Evolutionary conservation across 2,888 invertebrate genomes (phyloP).

Genomic region (Drosophila melanosoma): DNA sequence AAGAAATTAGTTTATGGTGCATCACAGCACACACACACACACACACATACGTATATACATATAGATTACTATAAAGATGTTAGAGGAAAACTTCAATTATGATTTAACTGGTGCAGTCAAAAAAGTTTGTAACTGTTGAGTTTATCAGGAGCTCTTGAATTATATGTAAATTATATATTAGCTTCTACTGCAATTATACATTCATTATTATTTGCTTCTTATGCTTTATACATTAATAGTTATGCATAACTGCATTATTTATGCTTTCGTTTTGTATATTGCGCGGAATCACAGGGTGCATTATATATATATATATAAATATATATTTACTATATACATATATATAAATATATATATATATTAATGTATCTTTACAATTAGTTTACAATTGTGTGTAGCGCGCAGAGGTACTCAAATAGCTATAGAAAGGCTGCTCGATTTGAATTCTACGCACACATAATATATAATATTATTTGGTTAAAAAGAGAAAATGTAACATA

Average conservation of each 20-base stretch:
- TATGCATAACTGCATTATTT: conserved; percentile 1
- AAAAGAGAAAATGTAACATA: background rate
- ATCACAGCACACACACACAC: conserved; percentile 26
- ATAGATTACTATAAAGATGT: background rate
- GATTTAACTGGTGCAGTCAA: conserved; percentile 70
- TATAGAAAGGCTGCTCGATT: conserved; percentile 13
- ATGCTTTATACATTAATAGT: background rate
- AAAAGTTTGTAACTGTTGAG: conserved; percentile 23
- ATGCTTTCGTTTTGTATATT: conserved; percentile 11
- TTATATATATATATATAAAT: background rate
- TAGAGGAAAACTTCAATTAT: background rate
- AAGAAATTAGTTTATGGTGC: conserved; percentile 36
- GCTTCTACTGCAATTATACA: conserved; percentile 17
- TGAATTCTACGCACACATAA: background rate
- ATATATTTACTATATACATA: background rate
- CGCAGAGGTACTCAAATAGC: conserved; percentile 39
- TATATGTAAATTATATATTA: conserved; percentile 11
- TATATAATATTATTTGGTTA: background rate
- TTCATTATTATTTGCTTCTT: conserved; percentile 4
- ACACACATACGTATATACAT: conserved; percentile 12
- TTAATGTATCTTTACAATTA: conserved; percentile 24
- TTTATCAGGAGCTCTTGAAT: conserved; percentile 29
- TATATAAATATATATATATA: background rate
- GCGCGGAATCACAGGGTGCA: conserved; percentile 47
- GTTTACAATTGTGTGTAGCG: conserved; percentile 41